phyloP scores from a whole-genome alignment of 1,140 invertebrate genomes.

The Nomia melanderi region DNA sequence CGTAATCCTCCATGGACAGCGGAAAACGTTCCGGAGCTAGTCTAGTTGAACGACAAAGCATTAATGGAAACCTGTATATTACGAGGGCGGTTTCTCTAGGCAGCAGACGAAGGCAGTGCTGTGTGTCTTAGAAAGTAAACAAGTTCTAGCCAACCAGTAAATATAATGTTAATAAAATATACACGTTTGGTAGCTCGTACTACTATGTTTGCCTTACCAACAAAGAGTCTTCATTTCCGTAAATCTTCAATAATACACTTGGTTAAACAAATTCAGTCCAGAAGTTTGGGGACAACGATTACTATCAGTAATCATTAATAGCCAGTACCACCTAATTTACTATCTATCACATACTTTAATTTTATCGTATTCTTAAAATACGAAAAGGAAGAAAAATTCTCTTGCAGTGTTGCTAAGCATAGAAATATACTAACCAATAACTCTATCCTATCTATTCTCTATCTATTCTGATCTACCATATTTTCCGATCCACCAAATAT shows the following conservation, averaged over 20 bases:
- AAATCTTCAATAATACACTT: constrained; percentile 67
- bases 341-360: too few species aligned
- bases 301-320: too few species aligned
- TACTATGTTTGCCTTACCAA: constrained; percentile 47
- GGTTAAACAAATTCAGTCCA: too few species aligned
- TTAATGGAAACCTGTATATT: constrained; percentile 68
- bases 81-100: constrained; percentile 43
- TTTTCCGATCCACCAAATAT: too few species aligned
- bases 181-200: constrained; percentile 52
- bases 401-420: too few species aligned
- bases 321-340: too few species aligned
- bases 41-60: constrained; percentile 65
- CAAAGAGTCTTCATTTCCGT: constrained; percentile 63
- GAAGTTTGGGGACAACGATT: too few species aligned
- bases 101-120: constrained; percentile 41
- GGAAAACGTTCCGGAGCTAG: constrained; percentile 14
- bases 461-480: too few species aligned
- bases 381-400: too few species aligned
- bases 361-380: too few species aligned
- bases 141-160: constrained; percentile 64
- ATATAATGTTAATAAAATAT: constrained; percentile 76
- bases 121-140: constrained; percentile 69
- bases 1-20: constrained; percentile 31
- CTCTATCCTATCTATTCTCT: too few species aligned
- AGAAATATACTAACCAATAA: too few species aligned